Evolutionary conservation across 1,140 invertebrate species (phyloP), one percentile per base, ranked within the genome.

Genomic region (Triops longicaudatus): DNA sequence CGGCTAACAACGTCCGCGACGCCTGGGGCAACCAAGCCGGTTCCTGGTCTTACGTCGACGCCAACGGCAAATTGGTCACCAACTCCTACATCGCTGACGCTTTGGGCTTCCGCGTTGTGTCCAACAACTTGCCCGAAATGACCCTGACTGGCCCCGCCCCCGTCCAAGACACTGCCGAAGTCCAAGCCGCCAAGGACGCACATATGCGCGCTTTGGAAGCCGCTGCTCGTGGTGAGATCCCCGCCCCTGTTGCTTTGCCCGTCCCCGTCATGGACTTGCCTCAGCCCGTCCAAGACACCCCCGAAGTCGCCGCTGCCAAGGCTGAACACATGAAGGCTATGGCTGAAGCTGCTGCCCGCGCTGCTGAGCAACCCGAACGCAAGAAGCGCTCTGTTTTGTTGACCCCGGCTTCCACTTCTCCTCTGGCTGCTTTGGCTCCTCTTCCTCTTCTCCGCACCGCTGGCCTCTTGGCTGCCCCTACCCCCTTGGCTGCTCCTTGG

Each of bases 21-120:
- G 80, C 80, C 73, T 79, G 79, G 43, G 84, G 84, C 17, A 82
- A 81, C 72, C 84, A 84, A 7, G 78, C 80, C 9, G 85, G 85
- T 76, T 79, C 80, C 37, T 86, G 84, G 77, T 81, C 82, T 74
- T 86, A 85, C 81, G 81, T 82, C 17, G 82, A 82, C 78, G 79
- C 83, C 10, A 81, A 82, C 41, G 84, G 83, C 22, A 80, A 83
- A 31, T 77, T 81, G 74, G 80, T 83, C 44, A 72, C 78, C 22
- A 83, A 84, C 74, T 81, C 83, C 72, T 84, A 84, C 80, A 81
- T 83, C 71, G 83, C 84, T 27, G 83, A 76, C 63, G 77, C 79
- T 50, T 72, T 75, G 43, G 78, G 78, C 22, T 81, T 79, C 80
- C 79, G 80, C 17, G 77, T 81, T 17, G 78, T 79, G 26, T 81